phyloP scores from a whole-genome alignment of 2,888 invertebrate species.

The Melinaea marsaeus region DNA sequence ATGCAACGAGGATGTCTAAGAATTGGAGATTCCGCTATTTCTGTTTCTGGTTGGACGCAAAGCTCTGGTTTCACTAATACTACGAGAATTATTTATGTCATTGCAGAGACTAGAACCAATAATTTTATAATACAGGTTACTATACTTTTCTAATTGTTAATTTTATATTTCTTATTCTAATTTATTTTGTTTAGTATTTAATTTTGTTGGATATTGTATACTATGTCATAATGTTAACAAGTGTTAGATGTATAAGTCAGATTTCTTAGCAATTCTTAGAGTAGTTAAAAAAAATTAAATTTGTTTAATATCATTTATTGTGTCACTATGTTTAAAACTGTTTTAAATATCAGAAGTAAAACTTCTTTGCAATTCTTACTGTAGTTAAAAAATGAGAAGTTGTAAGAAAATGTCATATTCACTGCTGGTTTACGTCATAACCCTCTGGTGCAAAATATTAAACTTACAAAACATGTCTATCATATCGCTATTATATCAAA shows the following conservation, averaged over 20 bases:
- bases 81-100: conserved; percentile 79
- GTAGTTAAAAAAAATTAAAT: too few species aligned
- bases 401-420: background rate
- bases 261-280: too few species aligned
- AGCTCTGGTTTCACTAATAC: conserved; percentile 84
- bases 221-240: too few species aligned
- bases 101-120: conserved; percentile 39
- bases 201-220: background rate
- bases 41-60: conserved; percentile 84
- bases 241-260: too few species aligned
- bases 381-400: background rate
- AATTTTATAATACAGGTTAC: background rate
- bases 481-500: too few species aligned
- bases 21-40: conserved; percentile 82
- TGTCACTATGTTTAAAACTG: too few species aligned
- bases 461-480: background rate
- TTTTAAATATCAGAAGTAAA: too few species aligned
- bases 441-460: conserved; percentile 1
- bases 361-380: background rate
- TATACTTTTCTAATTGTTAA: background rate
- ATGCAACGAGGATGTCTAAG: conserved; percentile 80
- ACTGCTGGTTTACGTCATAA: conserved; percentile 1
- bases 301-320: too few species aligned
- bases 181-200: background rate
- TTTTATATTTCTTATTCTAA: background rate